Evolutionary conservation across 1,140 invertebrate genomes (phyloP).

Genomic region (Drosophila sp.): DNA sequence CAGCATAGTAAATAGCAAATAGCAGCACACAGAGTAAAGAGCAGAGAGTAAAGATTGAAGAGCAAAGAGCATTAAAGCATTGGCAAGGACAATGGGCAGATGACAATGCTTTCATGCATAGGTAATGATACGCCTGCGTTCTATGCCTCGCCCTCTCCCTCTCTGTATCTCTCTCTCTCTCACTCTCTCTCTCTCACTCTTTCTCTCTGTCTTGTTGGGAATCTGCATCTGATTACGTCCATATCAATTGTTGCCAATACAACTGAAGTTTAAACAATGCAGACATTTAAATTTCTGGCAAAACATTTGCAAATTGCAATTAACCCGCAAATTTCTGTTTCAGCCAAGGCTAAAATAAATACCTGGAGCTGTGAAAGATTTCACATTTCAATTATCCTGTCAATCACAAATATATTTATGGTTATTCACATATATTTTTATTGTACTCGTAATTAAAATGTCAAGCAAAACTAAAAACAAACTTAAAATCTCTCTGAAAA

Average conservation of each 20-base stretch:
- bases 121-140: constrained; percentile 54
- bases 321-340: not conserved
- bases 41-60: not conserved
- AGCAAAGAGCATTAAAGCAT: not conserved
- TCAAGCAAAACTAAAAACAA: no score
- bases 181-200: not conserved
- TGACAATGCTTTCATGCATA: constrained; percentile 63
- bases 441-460: no score
- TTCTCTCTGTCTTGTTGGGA: constrained; percentile 14
- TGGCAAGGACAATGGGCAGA: constrained; percentile 65
- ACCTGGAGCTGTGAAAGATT: no score
- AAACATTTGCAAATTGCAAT: not conserved
- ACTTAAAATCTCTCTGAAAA: no score
- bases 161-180: not conserved
- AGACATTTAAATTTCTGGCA: not conserved
- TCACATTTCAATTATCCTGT: no score
- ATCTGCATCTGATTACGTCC: not conserved
- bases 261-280: not conserved
- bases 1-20: constrained; percentile 26
- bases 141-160: not conserved
- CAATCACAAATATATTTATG: no score
- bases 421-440: no score
- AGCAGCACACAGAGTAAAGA: not conserved
- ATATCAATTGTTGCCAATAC: not conserved
- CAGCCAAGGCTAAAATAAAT: not conserved